phyloP scores from a whole-genome alignment of 2,888 invertebrate species.

The Imbricaverruca yamaguchii region DNA sequence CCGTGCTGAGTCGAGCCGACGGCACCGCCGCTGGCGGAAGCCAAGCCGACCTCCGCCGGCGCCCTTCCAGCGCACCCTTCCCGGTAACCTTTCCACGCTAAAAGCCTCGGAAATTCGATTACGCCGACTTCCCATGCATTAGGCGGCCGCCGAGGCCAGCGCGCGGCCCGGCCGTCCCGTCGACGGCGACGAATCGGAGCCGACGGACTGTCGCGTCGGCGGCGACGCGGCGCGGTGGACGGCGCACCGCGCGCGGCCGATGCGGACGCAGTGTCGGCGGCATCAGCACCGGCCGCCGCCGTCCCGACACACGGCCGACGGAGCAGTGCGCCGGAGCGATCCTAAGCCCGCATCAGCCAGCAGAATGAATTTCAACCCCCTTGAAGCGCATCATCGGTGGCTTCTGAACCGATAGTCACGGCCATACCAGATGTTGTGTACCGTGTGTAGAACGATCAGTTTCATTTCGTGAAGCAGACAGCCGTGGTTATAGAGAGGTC shows the following conservation, averaged over 20 bases:
- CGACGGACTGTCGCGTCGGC: not conserved
- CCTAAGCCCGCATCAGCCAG: too few relatives aligned
- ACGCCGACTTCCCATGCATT: slow-evolving; percentile 23
- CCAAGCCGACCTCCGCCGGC: not conserved
- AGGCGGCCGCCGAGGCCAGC: not conserved
- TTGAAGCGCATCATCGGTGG: too few relatives aligned
- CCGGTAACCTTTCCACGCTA: slow-evolving; percentile 20
- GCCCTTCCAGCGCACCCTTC: not conserved
- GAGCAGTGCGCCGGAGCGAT: too few relatives aligned
- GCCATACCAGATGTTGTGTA: too few relatives aligned
- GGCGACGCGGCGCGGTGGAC: not conserved
- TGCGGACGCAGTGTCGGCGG: not conserved
- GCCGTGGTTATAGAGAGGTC: too few relatives aligned
- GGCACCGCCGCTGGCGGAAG: too few relatives aligned
- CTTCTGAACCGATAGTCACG: too few relatives aligned
- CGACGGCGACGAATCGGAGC: not conserved
- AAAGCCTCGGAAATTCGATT: slow-evolving; percentile 24
- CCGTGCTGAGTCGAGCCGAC: too few relatives aligned
- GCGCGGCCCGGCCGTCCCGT: not conserved
- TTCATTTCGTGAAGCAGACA: too few relatives aligned
- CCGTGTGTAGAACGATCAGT: too few relatives aligned
- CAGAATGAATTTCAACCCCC: too few relatives aligned
- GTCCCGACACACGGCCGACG: too few relatives aligned
- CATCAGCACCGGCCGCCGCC: not conserved
- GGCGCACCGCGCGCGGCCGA: not conserved